These are phyloP conservation scores for Glaucomys volans DNA, from an alignment of 2,113 vertebrate genomes.

Conservation along the genomic window DNA sequence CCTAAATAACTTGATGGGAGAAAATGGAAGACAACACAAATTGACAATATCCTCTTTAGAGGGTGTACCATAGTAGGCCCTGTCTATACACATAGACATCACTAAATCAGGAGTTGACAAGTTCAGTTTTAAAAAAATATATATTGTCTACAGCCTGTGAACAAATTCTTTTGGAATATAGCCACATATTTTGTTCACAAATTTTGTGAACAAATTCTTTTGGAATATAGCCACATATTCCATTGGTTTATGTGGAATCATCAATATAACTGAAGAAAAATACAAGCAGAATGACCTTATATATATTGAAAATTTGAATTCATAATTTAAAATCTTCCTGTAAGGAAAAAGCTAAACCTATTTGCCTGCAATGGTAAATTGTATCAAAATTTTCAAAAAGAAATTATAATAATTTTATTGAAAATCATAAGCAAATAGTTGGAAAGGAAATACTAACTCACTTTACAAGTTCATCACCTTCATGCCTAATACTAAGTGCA, in stretches of 20 bases:
- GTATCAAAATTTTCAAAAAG: neutral
- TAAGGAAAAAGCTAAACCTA: neutral
- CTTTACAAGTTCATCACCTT: neutral
- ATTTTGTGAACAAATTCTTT: neutral
- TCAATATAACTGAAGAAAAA: neutral
- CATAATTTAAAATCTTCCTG: neutral
- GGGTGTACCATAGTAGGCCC: too few species aligned
- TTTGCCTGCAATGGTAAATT: neutral
- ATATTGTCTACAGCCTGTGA: neutral
- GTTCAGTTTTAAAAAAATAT: neutral
- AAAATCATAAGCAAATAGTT: neutral
- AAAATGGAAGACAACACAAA: neutral
- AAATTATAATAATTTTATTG: neutral
- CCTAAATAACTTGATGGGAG: neutral
- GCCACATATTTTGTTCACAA: neutral
- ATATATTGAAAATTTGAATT: neutral
- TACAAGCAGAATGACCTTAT: neutral
- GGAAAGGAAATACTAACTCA: neutral
- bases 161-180: neutral
- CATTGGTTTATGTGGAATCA: neutral
- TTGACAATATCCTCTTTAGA: neutral
- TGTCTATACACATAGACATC: neutral
- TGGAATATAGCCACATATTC: neutral
- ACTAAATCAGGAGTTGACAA: neutral
- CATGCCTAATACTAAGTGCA: neutral